Conservation (phyloP, 92 coral and sea anemone species). For the Porites divaricata region DNA sequence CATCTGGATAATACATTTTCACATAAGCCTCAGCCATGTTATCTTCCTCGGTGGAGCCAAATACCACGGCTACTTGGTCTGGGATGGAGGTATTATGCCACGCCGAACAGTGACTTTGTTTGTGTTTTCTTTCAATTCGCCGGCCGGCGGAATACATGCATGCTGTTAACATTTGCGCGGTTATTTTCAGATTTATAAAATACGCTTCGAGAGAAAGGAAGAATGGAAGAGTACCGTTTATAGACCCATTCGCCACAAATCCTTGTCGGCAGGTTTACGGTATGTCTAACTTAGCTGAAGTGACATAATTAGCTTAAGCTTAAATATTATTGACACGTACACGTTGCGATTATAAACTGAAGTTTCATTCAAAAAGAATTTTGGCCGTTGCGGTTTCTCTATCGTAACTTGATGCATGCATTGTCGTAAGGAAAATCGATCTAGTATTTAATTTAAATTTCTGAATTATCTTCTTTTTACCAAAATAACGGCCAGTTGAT, state of each 20-base stretch:
- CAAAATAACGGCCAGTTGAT: background rate
- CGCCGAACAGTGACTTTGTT: background rate
- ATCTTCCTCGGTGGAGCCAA: constrained; percentile 97
- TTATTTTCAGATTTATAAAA: constrained; percentile 81
- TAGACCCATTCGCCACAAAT: constrained; percentile 92
- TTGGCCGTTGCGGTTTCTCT: background rate
- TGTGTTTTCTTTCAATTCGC: background rate
- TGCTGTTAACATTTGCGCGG: background rate
- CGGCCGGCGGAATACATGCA: constrained; percentile 12
- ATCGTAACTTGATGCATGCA: background rate
- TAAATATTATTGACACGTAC: background rate
- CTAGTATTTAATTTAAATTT: background rate
- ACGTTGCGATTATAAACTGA: background rate
- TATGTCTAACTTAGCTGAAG: constrained; percentile 30
- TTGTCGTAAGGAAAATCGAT: background rate
- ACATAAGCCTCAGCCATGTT: constrained; percentile 93
- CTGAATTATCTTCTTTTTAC: background rate
- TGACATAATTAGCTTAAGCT: background rate
- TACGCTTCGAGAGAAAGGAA: constrained; percentile 92
- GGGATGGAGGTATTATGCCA: constrained; percentile 84
- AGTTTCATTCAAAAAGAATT: constrained; percentile 1
- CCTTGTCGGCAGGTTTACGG: constrained; percentile 99
- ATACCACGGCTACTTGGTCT: constrained; percentile 93
- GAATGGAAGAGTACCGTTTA: constrained; percentile 95
- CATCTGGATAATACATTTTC: constrained; percentile 90